Percentiles rank a stretch among this genome's conserved stretches.
phyloP scores from a whole-genome alignment of 2,797 vertebrate species.

The Semotilus atromaculatus region DNA sequence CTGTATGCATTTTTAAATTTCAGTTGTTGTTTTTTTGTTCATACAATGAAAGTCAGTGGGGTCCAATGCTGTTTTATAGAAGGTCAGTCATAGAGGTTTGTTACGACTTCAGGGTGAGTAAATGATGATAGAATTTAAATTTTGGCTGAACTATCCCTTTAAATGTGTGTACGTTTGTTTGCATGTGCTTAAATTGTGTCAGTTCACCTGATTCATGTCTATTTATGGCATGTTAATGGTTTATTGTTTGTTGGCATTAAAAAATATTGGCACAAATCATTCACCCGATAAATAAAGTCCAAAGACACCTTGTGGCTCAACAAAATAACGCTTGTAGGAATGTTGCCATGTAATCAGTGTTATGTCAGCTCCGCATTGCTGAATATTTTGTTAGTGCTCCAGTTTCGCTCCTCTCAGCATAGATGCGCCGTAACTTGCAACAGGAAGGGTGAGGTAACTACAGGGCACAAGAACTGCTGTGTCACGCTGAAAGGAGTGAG shows the following conservation, averaged over 20 bases:
- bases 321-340: not conserved
- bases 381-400: constrained; percentile 2
- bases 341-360: not conserved
- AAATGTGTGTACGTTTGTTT: not conserved
- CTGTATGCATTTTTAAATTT: not conserved
- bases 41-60: not conserved
- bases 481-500: constrained; percentile 65
- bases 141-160: not conserved
- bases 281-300: not conserved
- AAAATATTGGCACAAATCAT: not conserved
- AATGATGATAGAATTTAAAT: not conserved
- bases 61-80: not conserved
- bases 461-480: constrained; percentile 62
- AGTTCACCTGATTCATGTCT: not conserved
- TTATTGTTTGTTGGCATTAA: not conserved
- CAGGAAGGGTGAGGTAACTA: constrained; percentile 63
- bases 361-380: constrained; percentile 10
- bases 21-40: not conserved
- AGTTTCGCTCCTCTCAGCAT: not conserved
- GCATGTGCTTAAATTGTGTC: not conserved
- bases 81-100: not conserved
- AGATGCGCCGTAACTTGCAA: constrained; percentile 53
- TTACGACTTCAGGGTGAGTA: not conserved
- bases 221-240: not conserved
- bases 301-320: not conserved